These are phyloP conservation scores for Podarcis cretensis DNA, from an alignment of 2,113 vertebrate species.

Conservation along the genomic window DNA sequence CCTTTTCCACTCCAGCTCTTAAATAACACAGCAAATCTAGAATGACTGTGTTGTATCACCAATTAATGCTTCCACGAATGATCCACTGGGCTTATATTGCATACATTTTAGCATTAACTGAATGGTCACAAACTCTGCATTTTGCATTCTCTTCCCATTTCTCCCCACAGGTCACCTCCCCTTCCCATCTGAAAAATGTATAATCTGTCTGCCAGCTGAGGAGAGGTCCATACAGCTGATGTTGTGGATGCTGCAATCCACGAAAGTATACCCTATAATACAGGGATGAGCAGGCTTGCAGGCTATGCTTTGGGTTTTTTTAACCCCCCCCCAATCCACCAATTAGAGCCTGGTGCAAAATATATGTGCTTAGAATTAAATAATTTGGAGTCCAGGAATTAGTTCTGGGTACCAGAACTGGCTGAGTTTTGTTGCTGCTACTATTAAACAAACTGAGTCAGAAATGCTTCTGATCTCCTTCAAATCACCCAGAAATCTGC, in stretches of 20 bases:
- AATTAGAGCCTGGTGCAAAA: too few species aligned
- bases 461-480: too few species aligned
- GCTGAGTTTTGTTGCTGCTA: too few species aligned
- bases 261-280: not conserved
- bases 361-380: too few species aligned
- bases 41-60: not conserved
- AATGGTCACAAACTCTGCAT: not conserved
- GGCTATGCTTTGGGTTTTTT: too few species aligned
- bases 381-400: too few species aligned
- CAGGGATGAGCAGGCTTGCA: too few species aligned
- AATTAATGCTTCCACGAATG: not conserved
- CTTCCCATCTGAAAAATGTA: not conserved
- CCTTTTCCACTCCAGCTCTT: not conserved
- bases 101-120: not conserved
- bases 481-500: too few species aligned
- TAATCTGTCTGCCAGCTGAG: not conserved
- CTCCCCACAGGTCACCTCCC: not conserved
- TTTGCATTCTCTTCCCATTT: not conserved
- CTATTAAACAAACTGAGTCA: too few species aligned
- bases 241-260: not conserved
- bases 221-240: not conserved
- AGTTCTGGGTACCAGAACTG: too few species aligned
- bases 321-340: too few species aligned
- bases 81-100: not conserved
- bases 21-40: not conserved